Evolutionary conservation across 2,113 vertebrate species (phyloP), one percentile per base, ranked within the genome.

Genomic region (Oncorhynchus nerka): DNA sequence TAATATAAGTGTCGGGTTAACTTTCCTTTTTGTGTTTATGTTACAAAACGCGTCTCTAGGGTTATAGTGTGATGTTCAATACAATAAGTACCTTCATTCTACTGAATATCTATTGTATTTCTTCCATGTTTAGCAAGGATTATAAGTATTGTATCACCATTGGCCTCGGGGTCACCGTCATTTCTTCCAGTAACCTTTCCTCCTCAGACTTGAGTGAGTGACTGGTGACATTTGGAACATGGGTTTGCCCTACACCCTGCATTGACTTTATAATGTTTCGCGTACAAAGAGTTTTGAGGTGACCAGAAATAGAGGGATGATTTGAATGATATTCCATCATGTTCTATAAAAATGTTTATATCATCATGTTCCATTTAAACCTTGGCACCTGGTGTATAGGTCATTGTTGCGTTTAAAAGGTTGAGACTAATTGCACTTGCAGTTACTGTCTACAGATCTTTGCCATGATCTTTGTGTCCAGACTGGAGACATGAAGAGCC

Each of bases 161-260:
- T 65, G 70, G 70, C 85, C 76, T 68, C 24, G 24, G 74, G 82
- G 73, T 80, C 68, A 78, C 20, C 71, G 62, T 75, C 75, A 70
- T 79, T 83, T 82, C 49, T 57, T 20, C 55, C 55, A 57, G 55
- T 81, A 70, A 83, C 85, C 81, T 70, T 75, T 68, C 87, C 68
- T 26, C 68, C 75, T 20, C 83, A 5, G 34, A 76, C 55, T 20
- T 20, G 74, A 76, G 84, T 83, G 74, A 45, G 39, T 45, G 39
- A 45, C 39, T 81, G 79, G 32, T 85, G 84, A 85, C 84, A 83
- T 85, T 86, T 86, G 71, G 24, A 49, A 73, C 75, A 57, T 57
- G 55, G 55, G 55, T 57, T 19, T 57, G 55, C 55, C 55, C 55
- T 20, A 57, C 13, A 20, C 20, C 55, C 55, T 57, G 15, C 55